Evolutionary conservation across 2,888 invertebrate species (phyloP).

Genomic region (Napeogenes sylphis): DNA sequence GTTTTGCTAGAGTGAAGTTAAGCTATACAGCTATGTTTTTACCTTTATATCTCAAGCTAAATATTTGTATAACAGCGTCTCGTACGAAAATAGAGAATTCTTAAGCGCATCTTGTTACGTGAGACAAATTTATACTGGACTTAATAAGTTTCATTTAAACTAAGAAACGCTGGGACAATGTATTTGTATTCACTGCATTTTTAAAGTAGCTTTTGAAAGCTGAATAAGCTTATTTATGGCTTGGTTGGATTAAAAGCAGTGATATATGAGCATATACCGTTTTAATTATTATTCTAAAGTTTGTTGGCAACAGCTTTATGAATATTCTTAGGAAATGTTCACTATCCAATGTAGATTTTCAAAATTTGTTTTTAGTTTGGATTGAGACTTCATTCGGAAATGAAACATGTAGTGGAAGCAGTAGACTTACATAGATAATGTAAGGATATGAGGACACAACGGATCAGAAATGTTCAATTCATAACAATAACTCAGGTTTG

Average conservation of each 20-base stretch:
- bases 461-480: background rate
- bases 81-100: conserved; percentile 21
- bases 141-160: conserved; percentile 39
- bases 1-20: conserved; percentile 7
- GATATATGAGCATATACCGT: background rate
- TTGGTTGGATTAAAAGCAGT: background rate
- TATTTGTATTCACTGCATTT: conserved; percentile 21
- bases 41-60: conserved; percentile 16
- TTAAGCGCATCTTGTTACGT: conserved; percentile 36
- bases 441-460: background rate
- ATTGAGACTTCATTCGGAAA: background rate
- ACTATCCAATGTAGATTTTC: too few relatives aligned
- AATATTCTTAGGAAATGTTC: background rate
- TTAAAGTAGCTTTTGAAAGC: conserved; percentile 1
- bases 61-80: conserved; percentile 23
- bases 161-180: conserved; percentile 23
- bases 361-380: too few relatives aligned
- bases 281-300: conserved; percentile 7
- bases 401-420: background rate
- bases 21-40: conserved; percentile 13
- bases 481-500: conserved; percentile 11
- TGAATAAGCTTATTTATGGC: conserved; percentile 1
- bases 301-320: background rate
- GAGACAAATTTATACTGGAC: conserved; percentile 43
- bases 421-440: background rate